These are phyloP conservation scores for Bolinopsis microptera DNA, from an alignment of 37 sponge, comb jelly and placozoan species.

Conservation along the genomic window DNA sequence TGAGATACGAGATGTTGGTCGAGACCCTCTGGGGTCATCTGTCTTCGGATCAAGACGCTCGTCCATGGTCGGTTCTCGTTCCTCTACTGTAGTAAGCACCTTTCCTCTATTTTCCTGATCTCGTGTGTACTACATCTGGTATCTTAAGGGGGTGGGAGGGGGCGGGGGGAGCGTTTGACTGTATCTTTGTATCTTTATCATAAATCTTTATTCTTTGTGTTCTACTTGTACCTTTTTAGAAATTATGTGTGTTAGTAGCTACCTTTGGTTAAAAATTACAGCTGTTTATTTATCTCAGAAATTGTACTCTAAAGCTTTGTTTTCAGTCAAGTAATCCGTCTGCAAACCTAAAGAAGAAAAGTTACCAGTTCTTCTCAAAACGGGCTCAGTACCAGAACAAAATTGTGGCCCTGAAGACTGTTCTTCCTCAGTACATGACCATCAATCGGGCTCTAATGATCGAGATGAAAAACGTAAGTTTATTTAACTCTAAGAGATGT, in stretches of 20 bases:
- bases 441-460: constrained; percentile 14
- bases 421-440: constrained; percentile 44
- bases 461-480: constrained; percentile 49
- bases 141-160: too few species aligned
- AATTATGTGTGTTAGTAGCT: too few species aligned
- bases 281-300: too few species aligned
- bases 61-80: background rate
- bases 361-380: constrained; percentile 50
- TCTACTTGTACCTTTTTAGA: too few species aligned
- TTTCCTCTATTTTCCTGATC: background rate
- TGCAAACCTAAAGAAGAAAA: constrained; percentile 25
- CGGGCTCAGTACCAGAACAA: constrained; percentile 53
- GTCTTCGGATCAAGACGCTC: constrained; percentile 54
- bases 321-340: constrained; percentile 47
- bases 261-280: too few species aligned
- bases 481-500: background rate
- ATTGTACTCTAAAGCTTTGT: too few species aligned
- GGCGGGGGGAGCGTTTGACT: too few species aligned
- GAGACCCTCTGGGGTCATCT: constrained; percentile 66
- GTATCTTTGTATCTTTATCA: too few species aligned
- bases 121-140: too few species aligned
- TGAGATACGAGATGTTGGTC: background rate
- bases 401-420: constrained; percentile 52
- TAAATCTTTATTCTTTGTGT: too few species aligned
- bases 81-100: background rate